These are phyloP conservation scores for Mystacides longicornis DNA, from an alignment of 2,888 invertebrate species.

Conservation along the genomic window DNA sequence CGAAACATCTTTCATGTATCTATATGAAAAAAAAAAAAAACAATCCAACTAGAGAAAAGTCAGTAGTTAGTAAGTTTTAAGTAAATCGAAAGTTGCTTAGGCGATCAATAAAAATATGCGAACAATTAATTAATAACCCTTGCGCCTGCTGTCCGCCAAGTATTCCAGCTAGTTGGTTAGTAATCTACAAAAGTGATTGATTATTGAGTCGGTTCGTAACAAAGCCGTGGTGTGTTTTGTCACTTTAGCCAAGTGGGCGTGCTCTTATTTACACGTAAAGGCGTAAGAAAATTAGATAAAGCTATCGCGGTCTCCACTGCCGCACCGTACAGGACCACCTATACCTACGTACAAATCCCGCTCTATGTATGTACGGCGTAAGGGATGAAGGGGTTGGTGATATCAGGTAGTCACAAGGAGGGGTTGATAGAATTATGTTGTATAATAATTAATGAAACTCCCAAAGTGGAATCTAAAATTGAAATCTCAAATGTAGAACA, in stretches of 20 bases:
- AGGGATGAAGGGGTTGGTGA: slow-evolving; percentile 3
- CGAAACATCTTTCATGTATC: too few relatives aligned
- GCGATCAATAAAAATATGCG: too few relatives aligned
- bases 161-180: not conserved
- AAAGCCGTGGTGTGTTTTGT: not conserved
- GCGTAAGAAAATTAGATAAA: slow-evolving; percentile 24
- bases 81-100: too few relatives aligned
- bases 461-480: not conserved
- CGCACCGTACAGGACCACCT: too few relatives aligned
- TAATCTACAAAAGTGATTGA: not conserved
- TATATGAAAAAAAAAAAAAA: too few relatives aligned
- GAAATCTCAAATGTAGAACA: not conserved
- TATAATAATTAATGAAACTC: not conserved
- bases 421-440: not conserved
- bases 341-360: too few relatives aligned
- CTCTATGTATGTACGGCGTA: too few relatives aligned
- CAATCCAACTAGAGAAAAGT: too few relatives aligned
- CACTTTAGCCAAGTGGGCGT: slow-evolving; percentile 7
- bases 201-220: not conserved
- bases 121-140: too few relatives aligned
- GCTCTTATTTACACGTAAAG: slow-evolving; percentile 25
- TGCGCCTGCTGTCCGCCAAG: too few relatives aligned
- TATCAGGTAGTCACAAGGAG: not conserved
- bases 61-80: too few relatives aligned
- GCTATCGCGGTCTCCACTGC: slow-evolving; percentile 7